Base-by-base conservation (phyloP, 2,113 vertebrate species). In the Gorsachius goisagi region DNA sequence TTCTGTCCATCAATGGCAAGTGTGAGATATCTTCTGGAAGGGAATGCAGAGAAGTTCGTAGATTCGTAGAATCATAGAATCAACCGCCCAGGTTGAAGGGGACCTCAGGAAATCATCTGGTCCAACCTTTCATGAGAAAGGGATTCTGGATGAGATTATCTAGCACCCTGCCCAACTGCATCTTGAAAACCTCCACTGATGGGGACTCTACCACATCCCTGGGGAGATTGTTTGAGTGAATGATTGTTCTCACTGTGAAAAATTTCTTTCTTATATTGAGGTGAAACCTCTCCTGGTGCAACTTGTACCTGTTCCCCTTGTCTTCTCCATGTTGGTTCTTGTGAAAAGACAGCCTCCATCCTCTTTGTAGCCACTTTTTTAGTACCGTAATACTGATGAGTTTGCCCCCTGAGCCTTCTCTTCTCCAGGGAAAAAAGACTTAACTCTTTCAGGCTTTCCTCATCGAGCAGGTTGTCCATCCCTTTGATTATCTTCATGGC, bases 201-300 rank as follows among this genome's bases (percentile, higher is more conserved):
- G 9, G 23, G 45, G 28, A 60, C 35, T 45, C 4, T 6, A 2
- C 6, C 14, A 22, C 4, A 0, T 19, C 44, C 49, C 18, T 37
- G 37, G 19, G 14, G 24, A 86, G 20, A 5, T 44, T 85, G 13
- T 50, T 59, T 27, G 27, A 19, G 9, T 8, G 8, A 72, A n/a
- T 59, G 16, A 27, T 27, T 79, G 15, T 12, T 84, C 72, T 44
- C 49, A 64, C 9, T 33, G 17, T 45, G 45, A 53, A 53, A 28
- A 27, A 39, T 10, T 6, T 37, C 4, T 69, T 33, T 24, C 26
- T 71, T 39, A 3, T 9, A 12, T 47, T 1, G 4, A 52, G 9
- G 24, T 35, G 17, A 67, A 82, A 23, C 19, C 3, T 72, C 22
- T 89, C 33, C 35, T 69, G 20, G 11, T 84, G 22, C 28, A 91